Base-by-base conservation (phyloP, 2,888 invertebrate species). In the Tubulanus polymorphus region DNA sequence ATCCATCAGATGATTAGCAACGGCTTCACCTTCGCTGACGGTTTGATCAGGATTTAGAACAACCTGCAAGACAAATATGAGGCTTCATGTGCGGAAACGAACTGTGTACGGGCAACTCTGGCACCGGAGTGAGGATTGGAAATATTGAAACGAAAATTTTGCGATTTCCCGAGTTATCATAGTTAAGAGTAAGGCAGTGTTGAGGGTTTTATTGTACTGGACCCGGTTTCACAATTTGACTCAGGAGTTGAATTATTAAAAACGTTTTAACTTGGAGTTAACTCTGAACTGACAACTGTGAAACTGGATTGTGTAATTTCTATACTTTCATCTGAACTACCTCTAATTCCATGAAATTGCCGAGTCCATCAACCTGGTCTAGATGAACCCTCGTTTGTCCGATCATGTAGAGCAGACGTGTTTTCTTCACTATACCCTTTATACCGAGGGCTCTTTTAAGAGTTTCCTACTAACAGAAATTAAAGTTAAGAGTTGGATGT, bases 321-420 rank as follows among this genome's bases (percentile, higher is more conserved):
- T 15, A 18, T 20, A 48, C 54, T 51, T 15, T 41, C 5, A 18
- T 27, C 41, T 25, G 32, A 49, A 46, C 61, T 62, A 91, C 91
- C 83, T 93, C 93, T 46, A 93, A 78, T 76, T 93, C 93, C 84
- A 92, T 85, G 74, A 87, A 93, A 70, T 86, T 74, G 1, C 93
- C 93, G 0, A 93, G 82, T 10, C 81, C 84, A 64, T 88, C 82
- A 0, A 97, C 95, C 53, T 84, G 80, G 78, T 97, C 96, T 63
- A 94, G 81, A 76, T 96, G 96, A 27, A 97, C 84, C 59, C 95
- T 82, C 0, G 93, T 93, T 73, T 91, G 89, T 0, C 84, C 89
- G 2, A 89, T 84, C 76, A 93, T 81, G 72, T 86, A 93, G 3
- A 96, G 81, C 61, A 84, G 82, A 3, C 96, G 84, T 0, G 81